phyloP scores from a whole-genome alignment of 2,113 vertebrate genomes.

The Motacilla tschutschensis region DNA sequence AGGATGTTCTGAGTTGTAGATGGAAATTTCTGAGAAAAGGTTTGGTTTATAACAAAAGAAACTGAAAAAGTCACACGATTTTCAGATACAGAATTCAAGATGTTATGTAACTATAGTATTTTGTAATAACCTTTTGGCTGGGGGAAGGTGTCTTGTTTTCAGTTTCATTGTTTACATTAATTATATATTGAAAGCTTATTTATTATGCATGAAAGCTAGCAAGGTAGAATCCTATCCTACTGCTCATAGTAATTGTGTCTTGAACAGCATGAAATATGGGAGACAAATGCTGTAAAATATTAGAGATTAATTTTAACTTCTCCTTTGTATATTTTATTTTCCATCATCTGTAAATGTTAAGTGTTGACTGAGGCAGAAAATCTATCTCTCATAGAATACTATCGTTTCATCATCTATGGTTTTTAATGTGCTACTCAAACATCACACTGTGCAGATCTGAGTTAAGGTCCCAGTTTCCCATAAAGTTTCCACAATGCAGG shows the following conservation, averaged over 20 bases:
- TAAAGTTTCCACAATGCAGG: constrained; percentile 10
- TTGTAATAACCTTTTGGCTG: constrained; percentile 1
- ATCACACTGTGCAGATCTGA: neutral
- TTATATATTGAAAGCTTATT: constrained; percentile 64
- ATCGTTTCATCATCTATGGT: constrained; percentile 27
- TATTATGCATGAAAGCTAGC: constrained; percentile 63
- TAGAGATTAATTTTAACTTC: constrained; percentile 24
- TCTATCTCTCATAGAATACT: constrained; percentile 15
- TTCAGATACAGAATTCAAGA: constrained; percentile 1
- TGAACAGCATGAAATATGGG: constrained; percentile 37
- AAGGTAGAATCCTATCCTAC: constrained; percentile 18
- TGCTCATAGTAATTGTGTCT: constrained; percentile 37
- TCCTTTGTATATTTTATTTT: neutral
- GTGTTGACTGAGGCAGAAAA: constrained; percentile 13
- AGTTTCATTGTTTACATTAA: constrained; percentile 50
- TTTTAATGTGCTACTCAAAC: constrained; percentile 23
- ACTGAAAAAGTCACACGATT: neutral
- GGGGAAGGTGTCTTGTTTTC: neutral
- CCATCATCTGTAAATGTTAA: constrained; percentile 8
- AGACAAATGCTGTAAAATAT: constrained; percentile 43
- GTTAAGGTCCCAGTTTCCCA: constrained; percentile 40
- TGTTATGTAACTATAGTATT: neutral
- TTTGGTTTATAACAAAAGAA: constrained; percentile 1
- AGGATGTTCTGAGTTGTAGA: neutral
- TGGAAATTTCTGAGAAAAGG: neutral